Conservation (phyloP, 2,888 invertebrate species). For the Oscheius sp. region DNA sequence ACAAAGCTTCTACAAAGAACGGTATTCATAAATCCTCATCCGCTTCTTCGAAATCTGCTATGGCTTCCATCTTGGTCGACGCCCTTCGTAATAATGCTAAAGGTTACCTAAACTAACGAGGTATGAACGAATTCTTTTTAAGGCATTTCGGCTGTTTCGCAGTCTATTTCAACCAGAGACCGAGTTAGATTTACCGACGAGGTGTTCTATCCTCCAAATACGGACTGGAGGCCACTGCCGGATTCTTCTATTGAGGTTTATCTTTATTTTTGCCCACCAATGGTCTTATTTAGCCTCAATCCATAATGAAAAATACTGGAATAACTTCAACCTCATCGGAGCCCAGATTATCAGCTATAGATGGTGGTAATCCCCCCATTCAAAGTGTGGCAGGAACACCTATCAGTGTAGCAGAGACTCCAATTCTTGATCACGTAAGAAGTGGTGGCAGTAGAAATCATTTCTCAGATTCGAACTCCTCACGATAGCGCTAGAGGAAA, state of each 20-base stretch:
- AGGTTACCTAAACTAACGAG: constrained; percentile 10
- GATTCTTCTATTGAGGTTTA: not conserved
- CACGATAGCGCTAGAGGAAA: not conserved
- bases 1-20: not conserved
- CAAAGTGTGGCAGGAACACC: constrained; percentile 34
- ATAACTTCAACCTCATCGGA: constrained; percentile 6
- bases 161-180: constrained; percentile 4
- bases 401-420: constrained; percentile 39
- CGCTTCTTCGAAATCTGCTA: constrained; percentile 7
- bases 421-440: constrained; percentile 44
- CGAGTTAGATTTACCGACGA: constrained; percentile 12
- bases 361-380: not conserved
- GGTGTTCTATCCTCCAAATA: not conserved
- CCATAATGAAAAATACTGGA: not conserved
- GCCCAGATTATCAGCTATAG: not conserved
- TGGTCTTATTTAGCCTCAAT: too few relatives aligned
- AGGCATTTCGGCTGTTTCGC: constrained; percentile 21
- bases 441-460: not conserved
- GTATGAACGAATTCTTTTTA: not conserved
- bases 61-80: constrained; percentile 42
- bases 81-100: constrained; percentile 46
- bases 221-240: not conserved
- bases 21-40: too few relatives aligned
- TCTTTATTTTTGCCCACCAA: not conserved
- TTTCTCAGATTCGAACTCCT: constrained; percentile 6